These are phyloP conservation scores for Octodon degus DNA, from an alignment of 2,113 vertebrate genomes.

Conservation along the genomic window DNA sequence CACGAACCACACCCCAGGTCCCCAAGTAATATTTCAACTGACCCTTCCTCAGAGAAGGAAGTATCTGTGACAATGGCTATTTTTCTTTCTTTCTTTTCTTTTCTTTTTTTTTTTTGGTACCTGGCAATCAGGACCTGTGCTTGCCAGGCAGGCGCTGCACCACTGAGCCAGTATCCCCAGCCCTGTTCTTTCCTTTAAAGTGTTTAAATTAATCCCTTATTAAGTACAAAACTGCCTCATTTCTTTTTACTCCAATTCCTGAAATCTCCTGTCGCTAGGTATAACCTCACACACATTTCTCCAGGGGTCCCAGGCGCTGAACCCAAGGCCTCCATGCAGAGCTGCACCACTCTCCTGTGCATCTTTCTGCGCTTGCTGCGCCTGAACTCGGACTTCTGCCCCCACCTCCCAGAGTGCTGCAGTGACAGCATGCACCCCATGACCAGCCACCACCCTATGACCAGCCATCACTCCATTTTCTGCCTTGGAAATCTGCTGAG, in stretches of 20 bases:
- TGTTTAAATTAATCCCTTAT: conserved; percentile 15
- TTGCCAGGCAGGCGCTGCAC: no score
- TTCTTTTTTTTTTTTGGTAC: neutral
- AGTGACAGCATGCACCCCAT: neutral
- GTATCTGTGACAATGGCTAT: neutral
- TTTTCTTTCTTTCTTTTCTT: conserved; percentile 1
- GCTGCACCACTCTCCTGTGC: no score
- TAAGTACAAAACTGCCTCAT: conserved; percentile 34
- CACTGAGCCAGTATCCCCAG: no score
- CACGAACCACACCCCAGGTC: neutral
- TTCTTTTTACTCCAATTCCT: conserved; percentile 48
- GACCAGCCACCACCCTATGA: neutral
- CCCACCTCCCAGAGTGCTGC: neutral
- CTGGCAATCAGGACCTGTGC: no score
- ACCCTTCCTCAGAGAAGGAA: neutral
- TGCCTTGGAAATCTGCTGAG: neutral
- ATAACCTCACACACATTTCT: neutral
- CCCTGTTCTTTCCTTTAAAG: conserved; percentile 36
- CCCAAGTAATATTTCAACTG: neutral
- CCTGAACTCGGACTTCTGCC: neutral
- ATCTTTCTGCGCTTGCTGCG: neutral
- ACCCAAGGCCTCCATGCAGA: neutral
- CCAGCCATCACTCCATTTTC: neutral
- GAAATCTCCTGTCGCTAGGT: neutral
- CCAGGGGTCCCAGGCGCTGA: neutral